phyloP scores from a whole-genome alignment of 1,140 invertebrate species.

The Drosophila kepulauana region DNA sequence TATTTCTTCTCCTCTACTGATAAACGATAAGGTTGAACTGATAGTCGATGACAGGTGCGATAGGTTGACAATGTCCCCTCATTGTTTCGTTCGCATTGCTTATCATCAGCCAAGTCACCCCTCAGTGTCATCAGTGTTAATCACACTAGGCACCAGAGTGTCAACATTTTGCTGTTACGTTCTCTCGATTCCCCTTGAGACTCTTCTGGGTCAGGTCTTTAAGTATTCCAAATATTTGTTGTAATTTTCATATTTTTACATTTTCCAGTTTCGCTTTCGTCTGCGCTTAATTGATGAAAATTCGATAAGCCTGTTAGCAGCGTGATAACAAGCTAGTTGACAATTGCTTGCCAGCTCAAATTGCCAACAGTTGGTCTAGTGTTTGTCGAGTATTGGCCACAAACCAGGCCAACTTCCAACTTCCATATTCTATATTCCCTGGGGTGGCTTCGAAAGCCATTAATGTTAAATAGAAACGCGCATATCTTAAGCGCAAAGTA shows the following conservation, averaged over 20 bases:
- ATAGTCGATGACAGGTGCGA: slow-evolving; percentile 17
- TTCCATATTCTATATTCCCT: not conserved
- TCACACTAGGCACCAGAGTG: slow-evolving; percentile 7
- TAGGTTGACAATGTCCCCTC: slow-evolving; percentile 30
- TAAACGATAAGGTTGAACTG: slow-evolving; percentile 4
- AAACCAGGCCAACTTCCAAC: slow-evolving; percentile 1
- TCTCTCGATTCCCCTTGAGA: not conserved
- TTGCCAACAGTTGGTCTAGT: slow-evolving; percentile 29
- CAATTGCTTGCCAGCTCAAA: slow-evolving; percentile 26
- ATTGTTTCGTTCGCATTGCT: slow-evolving; percentile 40
- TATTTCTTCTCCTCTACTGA: not conserved
- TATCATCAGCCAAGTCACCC: slow-evolving; percentile 11
- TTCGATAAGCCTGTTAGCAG: slow-evolving; percentile 46
- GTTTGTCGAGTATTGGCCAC: slow-evolving; percentile 34
- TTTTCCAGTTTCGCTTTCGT: slow-evolving; percentile 1
- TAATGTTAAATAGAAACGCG: slow-evolving; percentile 9
- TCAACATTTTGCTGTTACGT: slow-evolving; percentile 6
- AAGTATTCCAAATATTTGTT: slow-evolving; percentile 28
- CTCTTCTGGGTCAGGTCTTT: not conserved
- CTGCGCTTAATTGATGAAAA: slow-evolving; percentile 37
- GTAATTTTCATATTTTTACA: slow-evolving; percentile 39
- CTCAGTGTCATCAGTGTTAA: slow-evolving; percentile 45
- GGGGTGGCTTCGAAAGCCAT: slow-evolving; percentile 52
- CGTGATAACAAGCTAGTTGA: slow-evolving; percentile 47
- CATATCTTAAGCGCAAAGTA: slow-evolving; percentile 12